Base-by-base conservation (phyloP, 2,113 vertebrate genomes). In the Peromyscus polionotus region DNA sequence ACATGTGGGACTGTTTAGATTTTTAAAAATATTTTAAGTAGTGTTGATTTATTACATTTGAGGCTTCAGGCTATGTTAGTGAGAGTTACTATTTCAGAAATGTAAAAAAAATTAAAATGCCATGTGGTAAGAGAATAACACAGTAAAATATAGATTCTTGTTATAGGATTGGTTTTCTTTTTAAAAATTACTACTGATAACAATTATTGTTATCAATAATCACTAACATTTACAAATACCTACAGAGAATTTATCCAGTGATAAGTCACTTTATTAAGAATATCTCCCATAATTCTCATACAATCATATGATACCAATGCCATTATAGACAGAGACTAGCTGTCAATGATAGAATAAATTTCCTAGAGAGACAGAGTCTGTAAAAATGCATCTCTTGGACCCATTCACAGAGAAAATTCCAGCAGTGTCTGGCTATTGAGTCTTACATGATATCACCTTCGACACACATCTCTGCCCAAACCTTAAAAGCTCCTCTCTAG, bases 31-130 rank as follows among this genome's bases (percentile, higher is more conserved):
- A 96, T 91, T 96, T 95, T 97, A 96, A 94, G 45, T 85, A 79
- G 59, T 83, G 48, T 83, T 96, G n/a, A 59, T 83, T 95, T 96
- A 88, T 97, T 95, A 51, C 91, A 91, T 90, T 90, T 95, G 76
- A 95, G 48, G 90, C 96, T 96, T 95, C 84, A 59, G 98, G 97
- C 93, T 98, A 97, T 96, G 96, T 97, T 95, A 97, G 45, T 91
- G 95, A 96, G 31, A 77, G 31, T 28, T 96, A 67, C 65, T 96
- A 93, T 97, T 98, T 98, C 97, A 97, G 96, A 97, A 91, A 96
- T 83, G 26, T 95, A 65, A 86, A 97, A 97, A 95, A 87, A 92
- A 93, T 57, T 65, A 65, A 88, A 95, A 90, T 93, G 33, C 75
- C 84, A 94, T 87, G 76, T 93, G 90, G 28, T 91, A 93, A 88